phyloP scores from a whole-genome alignment of 2,888 invertebrate species.

The Callimorpha dominula region DNA sequence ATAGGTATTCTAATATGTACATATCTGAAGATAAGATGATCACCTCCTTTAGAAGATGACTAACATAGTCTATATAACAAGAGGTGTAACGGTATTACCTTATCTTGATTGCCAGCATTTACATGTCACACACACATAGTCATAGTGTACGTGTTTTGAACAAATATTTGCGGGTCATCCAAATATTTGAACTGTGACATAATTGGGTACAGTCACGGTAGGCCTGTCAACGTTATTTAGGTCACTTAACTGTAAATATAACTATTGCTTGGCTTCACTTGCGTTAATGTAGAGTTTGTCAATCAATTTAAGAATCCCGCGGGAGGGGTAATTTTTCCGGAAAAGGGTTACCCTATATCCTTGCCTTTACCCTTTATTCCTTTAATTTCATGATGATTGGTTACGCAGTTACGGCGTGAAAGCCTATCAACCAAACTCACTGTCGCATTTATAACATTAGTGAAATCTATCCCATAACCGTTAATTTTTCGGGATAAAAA shows the following conservation, averaged over 20 bases:
- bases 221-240: background rate
- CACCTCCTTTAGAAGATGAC: background rate
- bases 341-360: too few species aligned
- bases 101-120: conserved; percentile 10
- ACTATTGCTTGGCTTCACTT: background rate
- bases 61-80: background rate
- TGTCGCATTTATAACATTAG: too few species aligned
- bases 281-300: too few species aligned
- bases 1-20: background rate
- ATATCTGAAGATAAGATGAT: background rate
- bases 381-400: too few species aligned
- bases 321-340: too few species aligned
- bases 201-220: conserved; percentile 12
- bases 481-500: too few species aligned
- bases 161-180: conserved; percentile 16
- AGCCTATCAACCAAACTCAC: too few species aligned
- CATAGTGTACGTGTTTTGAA: background rate
- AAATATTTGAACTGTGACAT: conserved; percentile 17
- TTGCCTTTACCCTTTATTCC: too few species aligned
- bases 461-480: too few species aligned
- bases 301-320: too few species aligned
- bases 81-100: background rate
- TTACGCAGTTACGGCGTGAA: too few species aligned
- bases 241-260: background rate
- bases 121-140: conserved; percentile 3